Conservation (phyloP, 2,888 invertebrate species). For the Oegoconia quadripuncta region DNA sequence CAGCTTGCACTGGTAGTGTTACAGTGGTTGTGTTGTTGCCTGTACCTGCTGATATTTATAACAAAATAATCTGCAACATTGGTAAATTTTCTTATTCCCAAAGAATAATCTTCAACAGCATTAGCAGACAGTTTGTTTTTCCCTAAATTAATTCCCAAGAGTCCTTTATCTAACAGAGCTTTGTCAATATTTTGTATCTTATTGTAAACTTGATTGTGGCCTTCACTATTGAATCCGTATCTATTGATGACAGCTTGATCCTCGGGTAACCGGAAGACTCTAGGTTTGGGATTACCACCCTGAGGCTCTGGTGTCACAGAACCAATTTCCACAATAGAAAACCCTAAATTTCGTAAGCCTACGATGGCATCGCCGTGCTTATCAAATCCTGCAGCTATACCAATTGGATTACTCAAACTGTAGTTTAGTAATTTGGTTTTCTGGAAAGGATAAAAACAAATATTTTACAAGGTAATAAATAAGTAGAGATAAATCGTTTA, state of each 20-base stretch:
- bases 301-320: slow-evolving; percentile 97
- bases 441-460: slow-evolving; percentile 69
- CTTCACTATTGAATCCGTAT: slow-evolving; percentile 95
- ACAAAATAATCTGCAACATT: slow-evolving; percentile 96
- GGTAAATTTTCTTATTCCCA: slow-evolving; percentile 90
- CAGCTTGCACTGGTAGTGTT: too few species aligned
- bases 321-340: slow-evolving; percentile 97
- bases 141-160: slow-evolving; percentile 96
- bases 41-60: slow-evolving; percentile 92
- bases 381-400: slow-evolving; percentile 99
- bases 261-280: slow-evolving; percentile 92
- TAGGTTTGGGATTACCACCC: slow-evolving; percentile 93
- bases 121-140: slow-evolving; percentile 93
- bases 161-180: slow-evolving; percentile 73
- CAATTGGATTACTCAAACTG: slow-evolving; percentile 92
- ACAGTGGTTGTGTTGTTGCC: too few species aligned
- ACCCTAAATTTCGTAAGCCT: slow-evolving; percentile 90
- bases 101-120: slow-evolving; percentile 88
- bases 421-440: slow-evolving; percentile 84
- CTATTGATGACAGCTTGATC: slow-evolving; percentile 96
- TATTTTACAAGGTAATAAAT: slow-evolving; percentile 12
- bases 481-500: too few species aligned
- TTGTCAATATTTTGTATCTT: slow-evolving; percentile 81
- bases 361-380: slow-evolving; percentile 96
- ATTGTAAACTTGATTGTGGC: slow-evolving; percentile 86